phyloP scores from a whole-genome alignment of 2,797 vertebrate species.

The Xenopus petersii region DNA sequence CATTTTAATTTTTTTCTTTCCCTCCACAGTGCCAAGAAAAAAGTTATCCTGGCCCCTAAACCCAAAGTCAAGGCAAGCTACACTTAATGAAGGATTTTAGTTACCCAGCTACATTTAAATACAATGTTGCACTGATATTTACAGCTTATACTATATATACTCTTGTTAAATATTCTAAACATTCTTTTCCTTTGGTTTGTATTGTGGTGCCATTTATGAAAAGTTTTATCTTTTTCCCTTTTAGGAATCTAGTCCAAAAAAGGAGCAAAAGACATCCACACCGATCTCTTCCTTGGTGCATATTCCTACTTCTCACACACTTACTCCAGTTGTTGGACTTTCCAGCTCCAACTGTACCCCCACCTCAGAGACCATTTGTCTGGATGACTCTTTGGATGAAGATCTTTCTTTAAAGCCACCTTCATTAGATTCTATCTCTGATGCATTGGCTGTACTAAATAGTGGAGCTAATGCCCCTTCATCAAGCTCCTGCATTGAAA shows the following conservation, averaged over 20 bases:
- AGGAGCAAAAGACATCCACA: conserved; percentile 66
- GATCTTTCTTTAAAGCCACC: conserved; percentile 76
- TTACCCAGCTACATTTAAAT: too few relatives aligned
- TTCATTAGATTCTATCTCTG: conserved; percentile 88
- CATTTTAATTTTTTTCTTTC: too few relatives aligned
- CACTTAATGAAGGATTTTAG: not conserved
- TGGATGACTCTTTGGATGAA: conserved; percentile 90
- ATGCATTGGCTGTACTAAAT: conserved; percentile 86
- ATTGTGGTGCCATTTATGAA: not conserved
- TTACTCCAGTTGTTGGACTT: conserved; percentile 62
- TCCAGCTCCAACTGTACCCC: conserved; percentile 63
- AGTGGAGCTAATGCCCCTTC: conserved; percentile 79
- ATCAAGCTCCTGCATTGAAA: conserved; percentile 60
- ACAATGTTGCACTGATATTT: too few relatives aligned
- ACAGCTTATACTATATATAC: too few relatives aligned
- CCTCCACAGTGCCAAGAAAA: conserved; percentile 84
- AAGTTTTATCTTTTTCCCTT: conserved; percentile 12
- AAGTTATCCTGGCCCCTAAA: conserved; percentile 83
- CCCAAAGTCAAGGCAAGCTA: conserved; percentile 83
- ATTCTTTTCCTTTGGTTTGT: not conserved
- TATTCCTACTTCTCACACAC: conserved; percentile 61
- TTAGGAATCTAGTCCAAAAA: conserved; percentile 76
- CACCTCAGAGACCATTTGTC: conserved; percentile 85
- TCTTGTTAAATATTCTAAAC: not conserved
- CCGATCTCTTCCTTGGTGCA: conserved; percentile 62